phyloP scores from a whole-genome alignment of 92 coral and sea anemone genomes.

The Zoanthus gigantus region DNA sequence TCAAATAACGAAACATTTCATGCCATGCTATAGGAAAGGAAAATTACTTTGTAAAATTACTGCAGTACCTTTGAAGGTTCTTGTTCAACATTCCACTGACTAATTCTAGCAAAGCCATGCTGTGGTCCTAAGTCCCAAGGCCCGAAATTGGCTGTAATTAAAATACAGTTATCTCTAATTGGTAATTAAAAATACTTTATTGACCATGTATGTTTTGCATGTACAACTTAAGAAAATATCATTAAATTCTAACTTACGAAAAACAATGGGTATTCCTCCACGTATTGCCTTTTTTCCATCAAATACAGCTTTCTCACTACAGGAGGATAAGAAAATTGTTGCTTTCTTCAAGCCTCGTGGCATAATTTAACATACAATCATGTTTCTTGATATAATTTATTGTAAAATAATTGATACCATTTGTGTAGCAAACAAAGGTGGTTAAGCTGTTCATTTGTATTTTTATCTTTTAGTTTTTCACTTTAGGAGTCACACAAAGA shows the following conservation, averaged over 20 bases:
- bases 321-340: not conserved
- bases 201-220: too few relatives aligned
- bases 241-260: conserved; percentile 80
- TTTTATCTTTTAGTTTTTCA: too few relatives aligned
- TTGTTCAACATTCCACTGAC: conserved; percentile 77
- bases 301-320: conserved; percentile 84
- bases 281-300: conserved; percentile 94
- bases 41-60: not conserved
- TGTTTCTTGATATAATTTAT: too few relatives aligned
- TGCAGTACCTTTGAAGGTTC: conserved; percentile 35
- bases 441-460: too few relatives aligned
- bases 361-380: too few relatives aligned
- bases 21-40: too few relatives aligned
- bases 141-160: conserved; percentile 89
- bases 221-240: too few relatives aligned
- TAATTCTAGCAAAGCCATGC: conserved; percentile 97
- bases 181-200: too few relatives aligned
- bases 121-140: conserved; percentile 97
- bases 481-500: too few relatives aligned
- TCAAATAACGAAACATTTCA: too few relatives aligned
- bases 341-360: not conserved
- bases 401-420: too few relatives aligned
- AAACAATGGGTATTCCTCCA: conserved; percentile 95
- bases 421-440: too few relatives aligned
- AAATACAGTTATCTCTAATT: not conserved